Conservation (phyloP, 2,888 invertebrate genomes). For the Cacoxenus indagator region DNA sequence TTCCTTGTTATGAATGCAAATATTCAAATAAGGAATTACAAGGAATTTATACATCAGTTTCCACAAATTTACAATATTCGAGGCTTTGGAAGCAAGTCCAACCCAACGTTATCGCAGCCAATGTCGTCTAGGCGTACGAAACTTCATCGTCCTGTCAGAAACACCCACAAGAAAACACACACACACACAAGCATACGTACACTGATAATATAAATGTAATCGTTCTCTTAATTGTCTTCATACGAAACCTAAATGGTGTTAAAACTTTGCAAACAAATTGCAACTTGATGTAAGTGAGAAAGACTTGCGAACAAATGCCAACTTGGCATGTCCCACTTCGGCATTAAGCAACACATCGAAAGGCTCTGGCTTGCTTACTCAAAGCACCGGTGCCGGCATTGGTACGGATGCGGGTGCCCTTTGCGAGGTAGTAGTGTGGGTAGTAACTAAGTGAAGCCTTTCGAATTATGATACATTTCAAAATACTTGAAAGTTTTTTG, state of each 20-base stretch:
- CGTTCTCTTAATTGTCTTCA: conserved; percentile 60
- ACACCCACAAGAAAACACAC: not conserved
- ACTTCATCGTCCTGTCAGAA: too few relatives aligned
- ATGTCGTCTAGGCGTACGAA: too few relatives aligned
- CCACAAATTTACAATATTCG: too few relatives aligned
- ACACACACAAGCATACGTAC: not conserved
- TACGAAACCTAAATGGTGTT: conserved; percentile 61
- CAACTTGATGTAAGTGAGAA: conserved; percentile 53
- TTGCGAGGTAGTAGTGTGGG: not conserved
- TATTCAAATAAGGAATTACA: too few relatives aligned
- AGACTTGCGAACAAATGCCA: conserved; percentile 28
- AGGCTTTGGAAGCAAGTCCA: too few relatives aligned
- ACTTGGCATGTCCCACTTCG: not conserved
- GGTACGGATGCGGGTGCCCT: not conserved
- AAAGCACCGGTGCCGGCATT: not conserved
- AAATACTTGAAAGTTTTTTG: conserved; percentile 18
- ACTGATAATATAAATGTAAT: conserved; percentile 61
- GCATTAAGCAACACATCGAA: not conserved
- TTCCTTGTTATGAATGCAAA: too few relatives aligned
- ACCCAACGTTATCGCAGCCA: too few relatives aligned
- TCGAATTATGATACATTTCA: not conserved
- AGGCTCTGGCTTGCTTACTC: not conserved
- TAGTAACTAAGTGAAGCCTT: conserved; percentile 9
- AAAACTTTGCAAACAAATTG: conserved; percentile 60
- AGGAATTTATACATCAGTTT: too few relatives aligned